A percentile compares a stretch with the other conserved stretches of the same genome.
Evolutionary conservation across 2,113 vertebrate genomes (phyloP).

Genomic region (Plestiodon gilberti): DNA sequence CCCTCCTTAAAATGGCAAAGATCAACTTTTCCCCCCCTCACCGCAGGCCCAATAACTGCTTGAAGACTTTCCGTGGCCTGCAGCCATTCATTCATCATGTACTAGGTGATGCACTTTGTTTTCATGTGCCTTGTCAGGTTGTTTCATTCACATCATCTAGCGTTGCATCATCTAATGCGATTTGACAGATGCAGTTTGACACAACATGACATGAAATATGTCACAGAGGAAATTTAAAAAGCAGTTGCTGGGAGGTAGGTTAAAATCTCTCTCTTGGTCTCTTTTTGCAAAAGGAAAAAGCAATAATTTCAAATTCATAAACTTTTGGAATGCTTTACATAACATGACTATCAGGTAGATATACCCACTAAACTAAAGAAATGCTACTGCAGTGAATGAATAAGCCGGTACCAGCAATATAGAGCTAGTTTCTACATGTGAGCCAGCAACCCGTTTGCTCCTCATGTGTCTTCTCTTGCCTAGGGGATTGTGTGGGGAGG

Average conservation of each 20-base stretch:
- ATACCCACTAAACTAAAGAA: not conserved
- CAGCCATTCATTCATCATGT: not conserved
- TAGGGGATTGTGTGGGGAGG: not conserved
- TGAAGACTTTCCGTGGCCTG: not conserved
- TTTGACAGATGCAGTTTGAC: slow-evolving; percentile 20
- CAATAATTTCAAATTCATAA: not conserved
- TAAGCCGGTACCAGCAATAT: not conserved
- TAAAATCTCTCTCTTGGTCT: not conserved
- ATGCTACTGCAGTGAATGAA: not conserved
- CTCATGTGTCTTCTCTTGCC: too few species aligned
- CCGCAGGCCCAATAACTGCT: not conserved
- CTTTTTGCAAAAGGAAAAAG: not conserved
- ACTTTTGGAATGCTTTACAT: not conserved
- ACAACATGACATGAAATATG: slow-evolving; percentile 9
- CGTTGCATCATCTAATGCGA: slow-evolving; percentile 16
- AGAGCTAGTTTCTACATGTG: not conserved
- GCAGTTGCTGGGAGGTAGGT: not conserved
- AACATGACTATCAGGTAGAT: not conserved
- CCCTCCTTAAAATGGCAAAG: not conserved
- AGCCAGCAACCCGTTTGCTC: not conserved
- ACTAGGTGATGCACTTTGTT: not conserved
- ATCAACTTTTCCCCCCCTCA: not conserved
- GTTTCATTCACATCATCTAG: slow-evolving; percentile 3
- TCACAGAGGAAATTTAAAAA: slow-evolving; percentile 4
- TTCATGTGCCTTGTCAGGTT: not conserved